Base-by-base conservation (phyloP, 2,113 vertebrate genomes). In the Stegostoma tigrinum region DNA sequence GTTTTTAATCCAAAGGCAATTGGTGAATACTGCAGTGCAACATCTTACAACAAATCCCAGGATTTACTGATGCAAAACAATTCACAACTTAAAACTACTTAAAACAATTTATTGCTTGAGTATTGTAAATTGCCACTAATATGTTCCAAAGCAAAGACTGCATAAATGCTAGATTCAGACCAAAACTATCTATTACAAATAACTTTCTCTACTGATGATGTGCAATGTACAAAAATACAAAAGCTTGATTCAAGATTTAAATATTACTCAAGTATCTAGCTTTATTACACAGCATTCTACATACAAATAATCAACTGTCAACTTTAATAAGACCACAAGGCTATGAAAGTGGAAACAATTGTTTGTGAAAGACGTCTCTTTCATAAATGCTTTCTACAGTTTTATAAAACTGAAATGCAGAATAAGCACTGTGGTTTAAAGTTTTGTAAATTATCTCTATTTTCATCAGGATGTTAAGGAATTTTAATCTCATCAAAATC, bases 201-300 rank as follows among this genome's bases (percentile, higher is more conserved):
- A 80, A 80, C 14, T 80, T 89, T 48, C 8, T 89, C 86, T 30
- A 55, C 27, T 27, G 48, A 89, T 30, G 86, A 89, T 55, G 86
- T 24, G 61, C 24, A 87, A 87, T 21, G 30, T 55, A 14, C 27
- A 89, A 61, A 89, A 89, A 89, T 55, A 89, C 30, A 55, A 52
- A 89, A 89, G 14, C 52, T 24, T 52, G 48, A 89, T 89, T 55
- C 34, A 66, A 91, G 30, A 34, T 17, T 17, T n/a, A 91, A n/a
- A 21, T 64, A 55, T 61, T 91, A 5, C 30, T 30, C 55, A 91
- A 34, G 19, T 91, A 66, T 34, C 34, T 55, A 91, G 34, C 38
- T 91, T 91, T 91, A 64, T 38, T 91, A 55, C 89, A 38, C 89
- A 91, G 55, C 89, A 64, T 38, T 34, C 89, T 91, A n/a, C 52